Evolutionary conservation across 2,888 invertebrate genomes (phyloP), one percentile per base, ranked within the genome.

Genomic region (Lobophora halterata): DNA sequence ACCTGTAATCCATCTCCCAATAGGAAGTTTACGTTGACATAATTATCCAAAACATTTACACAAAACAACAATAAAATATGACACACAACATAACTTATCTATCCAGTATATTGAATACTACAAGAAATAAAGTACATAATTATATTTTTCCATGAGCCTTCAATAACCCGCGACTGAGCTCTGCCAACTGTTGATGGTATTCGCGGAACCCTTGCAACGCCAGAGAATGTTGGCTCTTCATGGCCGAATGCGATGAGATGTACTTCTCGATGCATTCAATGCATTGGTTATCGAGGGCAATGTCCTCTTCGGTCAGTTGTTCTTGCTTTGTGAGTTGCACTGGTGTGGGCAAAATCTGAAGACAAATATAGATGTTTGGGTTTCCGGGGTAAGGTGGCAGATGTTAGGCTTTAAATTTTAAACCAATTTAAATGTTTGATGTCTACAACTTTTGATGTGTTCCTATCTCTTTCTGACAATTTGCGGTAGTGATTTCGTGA

Each of bases 191-290:
- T 20, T 89, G 88, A 50, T 89, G 88, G n/a, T 91, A 59, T 63
- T 94, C 93, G 55, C 90, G 90, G 53, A 91, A 91, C 3, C 92
- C 90, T 65, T 93, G 93, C n/a, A 95, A 62, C 0, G 93, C 92
- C 25, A 93, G 68, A 55, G 93, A 92, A 23, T 95, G 87, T 40
- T 91, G 91, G 2, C 90, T 90, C 70, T 90, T 92, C 72, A 91
- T 92, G 1, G 89, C 66, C 0, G 93, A 90, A 58, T 91, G 90
- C 14, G 86, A 77, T 6, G 81, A 70, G 6, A 93, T 90, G 65
- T 91, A 95, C 39, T 86, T 79, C 50, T 91, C 89, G 29, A 94
- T 75, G 49, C 90, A 89, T 27, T 89, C 81, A 1, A 90, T 45
- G 43, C 90, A 89, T 49, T 89, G 73, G 27, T 88, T 89, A 58